Conservation (phyloP, 2,113 vertebrate species). For the Trichomycterus rosablanca region DNA sequence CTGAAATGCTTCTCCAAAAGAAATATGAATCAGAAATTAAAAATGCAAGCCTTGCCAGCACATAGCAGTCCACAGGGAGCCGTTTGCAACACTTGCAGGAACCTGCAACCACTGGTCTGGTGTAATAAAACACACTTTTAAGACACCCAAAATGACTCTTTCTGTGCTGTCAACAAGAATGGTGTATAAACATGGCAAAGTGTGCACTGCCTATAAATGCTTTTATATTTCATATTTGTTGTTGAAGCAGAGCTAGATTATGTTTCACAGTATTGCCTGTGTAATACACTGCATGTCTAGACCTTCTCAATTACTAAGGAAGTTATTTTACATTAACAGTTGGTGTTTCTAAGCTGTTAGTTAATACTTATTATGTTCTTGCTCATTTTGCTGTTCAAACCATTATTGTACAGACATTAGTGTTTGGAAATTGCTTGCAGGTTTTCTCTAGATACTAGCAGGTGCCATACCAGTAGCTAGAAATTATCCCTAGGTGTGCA, state of each 20-base stretch:
- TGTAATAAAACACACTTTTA: conserved; percentile 84
- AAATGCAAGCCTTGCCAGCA: conserved; percentile 79
- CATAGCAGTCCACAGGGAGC: conserved; percentile 80
- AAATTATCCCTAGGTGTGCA: too few species aligned
- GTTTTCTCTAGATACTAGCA: too few species aligned
- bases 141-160: conserved; percentile 87
- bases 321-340: too few species aligned
- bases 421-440: too few species aligned
- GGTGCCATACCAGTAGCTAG: too few species aligned
- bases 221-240: conserved; percentile 87
- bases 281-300: conserved; percentile 37
- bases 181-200: conserved; percentile 88
- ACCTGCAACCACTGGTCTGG: conserved; percentile 73
- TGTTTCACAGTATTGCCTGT: conserved; percentile 52
- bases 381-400: too few species aligned
- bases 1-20: conserved; percentile 82
- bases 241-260: conserved; percentile 61
- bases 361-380: too few species aligned
- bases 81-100: conserved; percentile 81
- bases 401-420: too few species aligned
- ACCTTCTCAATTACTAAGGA: conserved; percentile 42
- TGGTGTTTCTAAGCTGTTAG: too few species aligned
- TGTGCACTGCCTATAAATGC: conserved; percentile 79
- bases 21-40: conserved; percentile 97
- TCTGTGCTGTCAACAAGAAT: conserved; percentile 94